These are phyloP conservation scores for Tinea trinotella DNA, from an alignment of 2,888 invertebrate genomes.

Conservation along the genomic window DNA sequence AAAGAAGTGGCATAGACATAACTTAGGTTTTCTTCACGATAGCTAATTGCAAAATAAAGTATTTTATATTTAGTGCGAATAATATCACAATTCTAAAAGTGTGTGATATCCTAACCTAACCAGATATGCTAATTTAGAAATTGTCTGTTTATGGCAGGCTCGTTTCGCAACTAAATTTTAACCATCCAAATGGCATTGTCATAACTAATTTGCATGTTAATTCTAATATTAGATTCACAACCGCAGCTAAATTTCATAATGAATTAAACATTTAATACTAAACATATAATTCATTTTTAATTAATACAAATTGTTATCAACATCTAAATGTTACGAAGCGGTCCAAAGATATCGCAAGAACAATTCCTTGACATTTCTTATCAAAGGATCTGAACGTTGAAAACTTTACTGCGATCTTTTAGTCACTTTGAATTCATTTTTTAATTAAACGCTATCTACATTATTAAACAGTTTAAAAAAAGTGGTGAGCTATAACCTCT, in stretches of 20 bases:
- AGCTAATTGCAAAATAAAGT: too few relatives aligned
- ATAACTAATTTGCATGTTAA: not conserved
- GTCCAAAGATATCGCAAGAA: not conserved
- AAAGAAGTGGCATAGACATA: too few relatives aligned
- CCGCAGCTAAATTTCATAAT: too few relatives aligned
- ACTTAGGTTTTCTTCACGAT: too few relatives aligned
- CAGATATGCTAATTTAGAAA: not conserved
- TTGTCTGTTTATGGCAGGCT: not conserved
- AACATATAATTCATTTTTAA: too few relatives aligned
- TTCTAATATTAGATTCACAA: constrained; percentile 1
- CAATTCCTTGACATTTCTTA: not conserved
- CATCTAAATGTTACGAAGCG: not conserved
- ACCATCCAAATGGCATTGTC: not conserved
- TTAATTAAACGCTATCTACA: constrained; percentile 7
- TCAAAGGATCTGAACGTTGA: not conserved
- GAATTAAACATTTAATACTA: too few relatives aligned
- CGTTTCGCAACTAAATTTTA: constrained; percentile 5
- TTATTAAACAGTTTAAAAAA: constrained; percentile 4
- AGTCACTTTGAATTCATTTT: constrained; percentile 5
- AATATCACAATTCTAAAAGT: not conserved
- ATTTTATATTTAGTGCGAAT: too few relatives aligned
- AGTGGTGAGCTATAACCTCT: not conserved
- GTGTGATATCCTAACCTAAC: not conserved
- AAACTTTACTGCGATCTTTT: not conserved
- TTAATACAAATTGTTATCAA: too few relatives aligned